Percentiles rank a stretch among this genome's conserved stretches.
Conservation (phyloP, 2,113 vertebrate species). For the Psittacara wagleri region DNA sequence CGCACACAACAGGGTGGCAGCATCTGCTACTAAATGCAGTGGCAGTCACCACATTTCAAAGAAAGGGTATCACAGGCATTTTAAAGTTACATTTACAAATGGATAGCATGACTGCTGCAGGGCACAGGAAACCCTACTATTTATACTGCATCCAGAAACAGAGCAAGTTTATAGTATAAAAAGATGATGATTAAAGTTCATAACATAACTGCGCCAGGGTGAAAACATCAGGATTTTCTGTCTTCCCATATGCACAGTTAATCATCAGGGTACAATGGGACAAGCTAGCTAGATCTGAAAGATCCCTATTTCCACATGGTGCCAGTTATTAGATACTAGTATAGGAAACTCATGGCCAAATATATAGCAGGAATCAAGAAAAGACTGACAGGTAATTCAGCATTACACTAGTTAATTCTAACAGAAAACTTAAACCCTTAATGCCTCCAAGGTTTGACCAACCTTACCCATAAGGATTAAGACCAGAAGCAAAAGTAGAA, state of each 20-base stretch:
- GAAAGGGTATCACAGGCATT: neutral
- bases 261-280: neutral
- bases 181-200: neutral
- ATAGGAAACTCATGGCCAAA: neutral
- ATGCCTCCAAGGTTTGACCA: neutral
- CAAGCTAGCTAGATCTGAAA: rapidly evolving
- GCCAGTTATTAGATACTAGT: neutral
- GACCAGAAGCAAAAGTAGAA: neutral
- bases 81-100: neutral
- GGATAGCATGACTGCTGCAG: neutral
- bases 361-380: neutral
- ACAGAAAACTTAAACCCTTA: neutral
- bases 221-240: neutral
- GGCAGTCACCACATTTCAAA: neutral
- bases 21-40: neutral
- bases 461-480: neutral
- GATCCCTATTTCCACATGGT: neutral
- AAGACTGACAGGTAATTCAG: neutral
- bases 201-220: neutral
- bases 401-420: neutral
- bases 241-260: neutral
- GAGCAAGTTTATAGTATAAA: neutral
- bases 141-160: neutral
- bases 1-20: neutral
- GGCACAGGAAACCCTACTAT: neutral